phyloP scores from a whole-genome alignment of 2,113 vertebrate genomes.

The Phylloscopus trochiloides region DNA sequence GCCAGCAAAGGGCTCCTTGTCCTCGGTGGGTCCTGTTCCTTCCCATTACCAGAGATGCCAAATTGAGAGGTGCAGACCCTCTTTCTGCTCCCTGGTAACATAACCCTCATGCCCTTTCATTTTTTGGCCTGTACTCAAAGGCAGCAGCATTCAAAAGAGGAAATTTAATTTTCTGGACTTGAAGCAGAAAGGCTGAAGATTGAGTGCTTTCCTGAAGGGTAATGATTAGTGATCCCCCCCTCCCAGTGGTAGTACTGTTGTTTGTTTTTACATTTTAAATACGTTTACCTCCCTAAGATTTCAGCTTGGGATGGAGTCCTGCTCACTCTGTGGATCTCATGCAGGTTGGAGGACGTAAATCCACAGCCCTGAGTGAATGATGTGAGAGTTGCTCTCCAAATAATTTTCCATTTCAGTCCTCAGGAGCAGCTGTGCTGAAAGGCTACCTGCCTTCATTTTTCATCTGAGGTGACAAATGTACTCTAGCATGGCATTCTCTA shows the following conservation, averaged over 20 bases:
- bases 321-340: background rate
- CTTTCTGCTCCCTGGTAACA: background rate
- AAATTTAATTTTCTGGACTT: background rate
- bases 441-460: background rate
- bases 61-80: background rate
- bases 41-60: background rate
- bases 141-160: background rate
- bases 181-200: background rate
- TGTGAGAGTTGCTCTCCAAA: background rate
- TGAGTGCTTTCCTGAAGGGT: background rate
- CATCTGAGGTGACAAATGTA: background rate
- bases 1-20: fast-evolving
- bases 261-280: background rate
- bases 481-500: background rate
- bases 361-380: background rate
- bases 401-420: background rate
- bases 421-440: conserved; percentile 4
- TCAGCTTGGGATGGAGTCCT: background rate
- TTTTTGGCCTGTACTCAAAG: background rate
- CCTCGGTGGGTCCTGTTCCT: background rate
- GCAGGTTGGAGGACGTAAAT: background rate
- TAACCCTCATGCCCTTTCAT: background rate
- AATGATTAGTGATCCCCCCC: background rate
- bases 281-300: background rate
- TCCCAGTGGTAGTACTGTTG: background rate